phyloP scores from a whole-genome alignment of 2,797 vertebrate species.

The Antrozous pallidus region DNA sequence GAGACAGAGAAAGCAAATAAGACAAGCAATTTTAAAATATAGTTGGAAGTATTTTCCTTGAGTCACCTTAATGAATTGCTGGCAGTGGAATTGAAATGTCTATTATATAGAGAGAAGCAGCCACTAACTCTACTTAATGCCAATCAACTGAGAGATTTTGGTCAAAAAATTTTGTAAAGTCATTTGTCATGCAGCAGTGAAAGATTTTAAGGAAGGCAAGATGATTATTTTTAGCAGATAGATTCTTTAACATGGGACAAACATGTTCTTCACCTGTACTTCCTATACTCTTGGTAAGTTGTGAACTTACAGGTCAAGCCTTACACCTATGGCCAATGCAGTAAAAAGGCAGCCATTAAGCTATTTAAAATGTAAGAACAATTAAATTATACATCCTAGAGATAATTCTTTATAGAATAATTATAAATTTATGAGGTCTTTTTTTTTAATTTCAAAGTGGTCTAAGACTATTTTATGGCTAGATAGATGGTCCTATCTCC shows the following conservation, averaged over 20 bases:
- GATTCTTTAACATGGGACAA: neutral
- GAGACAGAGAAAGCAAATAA: neutral
- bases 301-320: neutral
- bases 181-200: neutral
- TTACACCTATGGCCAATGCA: neutral
- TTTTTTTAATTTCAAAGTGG: neutral
- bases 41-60: neutral
- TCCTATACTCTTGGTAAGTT: neutral
- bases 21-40: neutral
- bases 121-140: neutral
- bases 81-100: neutral
- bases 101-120: neutral
- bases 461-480: neutral
- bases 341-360: neutral
- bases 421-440: neutral
- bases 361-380: neutral
- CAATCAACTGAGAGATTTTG: neutral
- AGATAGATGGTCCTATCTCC: neutral
- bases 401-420: neutral
- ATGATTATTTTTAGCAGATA: constrained; percentile 8
- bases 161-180: neutral
- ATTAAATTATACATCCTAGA: neutral
- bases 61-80: neutral
- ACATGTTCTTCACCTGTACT: neutral
- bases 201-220: neutral